Percentiles rank a stretch among this genome's conserved stretches.
Evolutionary conservation across 2,888 invertebrate species (phyloP).

Genomic region (Coecobrya sp.): DNA sequence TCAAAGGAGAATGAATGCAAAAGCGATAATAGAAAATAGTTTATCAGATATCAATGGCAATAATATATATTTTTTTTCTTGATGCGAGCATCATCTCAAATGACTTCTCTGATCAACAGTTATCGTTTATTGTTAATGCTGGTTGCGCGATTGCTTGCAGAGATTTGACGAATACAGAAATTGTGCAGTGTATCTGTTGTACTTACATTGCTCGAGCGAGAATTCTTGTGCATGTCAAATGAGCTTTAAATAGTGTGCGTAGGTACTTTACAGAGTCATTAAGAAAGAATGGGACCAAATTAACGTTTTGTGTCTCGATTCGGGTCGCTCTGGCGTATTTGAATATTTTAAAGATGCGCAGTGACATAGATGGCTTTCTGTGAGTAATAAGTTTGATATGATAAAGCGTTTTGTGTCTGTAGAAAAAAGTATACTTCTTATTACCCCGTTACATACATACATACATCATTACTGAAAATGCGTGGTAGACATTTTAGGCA

Average conservation of each 20-base stretch:
- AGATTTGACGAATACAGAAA: no score
- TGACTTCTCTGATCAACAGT: conserved; percentile 11
- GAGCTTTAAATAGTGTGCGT: conserved; percentile 37
- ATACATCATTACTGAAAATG: no score
- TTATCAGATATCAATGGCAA: conserved; percentile 71
- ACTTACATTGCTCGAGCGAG: no score
- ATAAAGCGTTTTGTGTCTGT: no score
- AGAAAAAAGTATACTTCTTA: no score
- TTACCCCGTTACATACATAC: no score
- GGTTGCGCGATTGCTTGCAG: no score
- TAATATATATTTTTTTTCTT: neutral
- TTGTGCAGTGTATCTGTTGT: no score
- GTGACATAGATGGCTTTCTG: no score
- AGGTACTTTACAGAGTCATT: conserved; percentile 3
- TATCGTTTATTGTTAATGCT: neutral
- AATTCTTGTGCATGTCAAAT: neutral
- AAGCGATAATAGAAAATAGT: conserved; percentile 63
- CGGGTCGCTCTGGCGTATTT: neutral
- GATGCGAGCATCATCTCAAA: neutral
- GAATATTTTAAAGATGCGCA: neutral
- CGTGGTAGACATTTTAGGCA: no score
- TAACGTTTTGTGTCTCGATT: neutral
- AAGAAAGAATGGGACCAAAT: conserved; percentile 10
- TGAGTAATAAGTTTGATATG: no score
- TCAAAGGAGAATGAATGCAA: conserved; percentile 56